phyloP scores from a whole-genome alignment of 2,797 vertebrate species.

The Orestias chungarensis region DNA sequence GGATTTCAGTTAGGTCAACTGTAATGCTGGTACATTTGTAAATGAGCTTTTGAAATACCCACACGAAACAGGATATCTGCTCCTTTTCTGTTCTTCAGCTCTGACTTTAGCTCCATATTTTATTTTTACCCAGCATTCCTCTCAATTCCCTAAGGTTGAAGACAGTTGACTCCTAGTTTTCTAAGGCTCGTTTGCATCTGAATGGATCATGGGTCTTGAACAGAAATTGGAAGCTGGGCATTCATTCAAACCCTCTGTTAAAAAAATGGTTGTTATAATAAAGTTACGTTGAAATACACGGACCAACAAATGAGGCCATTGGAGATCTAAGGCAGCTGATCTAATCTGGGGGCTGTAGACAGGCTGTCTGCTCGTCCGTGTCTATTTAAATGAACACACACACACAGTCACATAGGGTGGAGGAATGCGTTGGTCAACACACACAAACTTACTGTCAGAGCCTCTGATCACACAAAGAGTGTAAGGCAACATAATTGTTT shows the following conservation, averaged over 20 bases:
- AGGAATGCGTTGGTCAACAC: constrained; percentile 73
- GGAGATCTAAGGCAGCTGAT: constrained; percentile 52
- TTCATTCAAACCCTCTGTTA: too few species aligned
- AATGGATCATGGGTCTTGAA: constrained; percentile 32
- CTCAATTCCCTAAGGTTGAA: constrained; percentile 40
- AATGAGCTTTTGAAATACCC: not conserved
- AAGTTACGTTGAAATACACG: constrained; percentile 10
- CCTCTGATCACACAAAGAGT: constrained; percentile 54
- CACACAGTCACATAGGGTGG: constrained; percentile 27
- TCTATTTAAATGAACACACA: constrained; percentile 62
- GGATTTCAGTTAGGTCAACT: not conserved
- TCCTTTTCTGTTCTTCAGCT: constrained; percentile 10
- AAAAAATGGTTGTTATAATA: too few species aligned
- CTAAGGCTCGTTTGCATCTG: constrained; percentile 42
- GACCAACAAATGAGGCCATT: constrained; percentile 8
- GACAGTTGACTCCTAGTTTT: constrained; percentile 58
- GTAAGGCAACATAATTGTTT: constrained; percentile 49
- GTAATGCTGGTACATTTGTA: not conserved
- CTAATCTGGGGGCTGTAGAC: constrained; percentile 75
- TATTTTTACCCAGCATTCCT: constrained; percentile 49
- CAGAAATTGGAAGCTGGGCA: constrained; percentile 13
- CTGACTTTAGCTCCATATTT: constrained; percentile 13
- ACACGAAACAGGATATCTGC: not conserved
- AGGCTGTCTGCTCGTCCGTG: constrained; percentile 69
- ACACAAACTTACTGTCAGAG: constrained; percentile 36